These are phyloP conservation scores for Mobula hypostoma DNA, from an alignment of 2,113 vertebrate species.

Conservation along the genomic window DNA sequence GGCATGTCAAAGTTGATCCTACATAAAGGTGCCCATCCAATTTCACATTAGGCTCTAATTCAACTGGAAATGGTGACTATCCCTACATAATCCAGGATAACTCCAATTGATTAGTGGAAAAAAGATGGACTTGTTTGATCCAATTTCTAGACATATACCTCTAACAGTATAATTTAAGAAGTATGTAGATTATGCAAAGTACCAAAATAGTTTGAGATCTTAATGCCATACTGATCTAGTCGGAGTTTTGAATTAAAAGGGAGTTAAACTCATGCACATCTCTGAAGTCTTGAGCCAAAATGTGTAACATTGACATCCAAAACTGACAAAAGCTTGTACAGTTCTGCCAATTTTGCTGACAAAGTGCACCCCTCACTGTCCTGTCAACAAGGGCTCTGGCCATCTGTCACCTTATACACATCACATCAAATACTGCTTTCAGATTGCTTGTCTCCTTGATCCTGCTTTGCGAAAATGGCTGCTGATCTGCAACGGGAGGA, in stretches of 20 bases:
- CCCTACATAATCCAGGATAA: too few species aligned
- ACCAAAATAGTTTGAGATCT: background rate
- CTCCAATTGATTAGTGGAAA: too few species aligned
- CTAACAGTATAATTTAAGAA: background rate
- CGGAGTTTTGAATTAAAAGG: background rate
- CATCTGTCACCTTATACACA: conserved; percentile 8
- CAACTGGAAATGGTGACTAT: too few species aligned
- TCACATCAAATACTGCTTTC: background rate
- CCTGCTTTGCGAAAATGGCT: background rate
- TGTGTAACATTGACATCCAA: background rate
- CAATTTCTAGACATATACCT: too few species aligned
- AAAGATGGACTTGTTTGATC: too few species aligned
- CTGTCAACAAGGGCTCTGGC: background rate
- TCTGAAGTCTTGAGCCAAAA: background rate
- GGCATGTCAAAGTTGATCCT: too few species aligned
- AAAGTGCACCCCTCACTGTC: background rate
- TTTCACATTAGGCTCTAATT: too few species aligned
- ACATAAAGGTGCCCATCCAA: too few species aligned
- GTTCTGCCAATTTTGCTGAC: background rate
- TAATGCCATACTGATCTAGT: background rate
- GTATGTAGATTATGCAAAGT: background rate
- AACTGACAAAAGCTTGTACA: background rate
- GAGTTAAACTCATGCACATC: background rate
- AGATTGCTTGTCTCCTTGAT: background rate
- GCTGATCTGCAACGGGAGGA: background rate